Base-by-base conservation (phyloP, 2,888 invertebrate genomes). In the Taenaris catops region DNA sequence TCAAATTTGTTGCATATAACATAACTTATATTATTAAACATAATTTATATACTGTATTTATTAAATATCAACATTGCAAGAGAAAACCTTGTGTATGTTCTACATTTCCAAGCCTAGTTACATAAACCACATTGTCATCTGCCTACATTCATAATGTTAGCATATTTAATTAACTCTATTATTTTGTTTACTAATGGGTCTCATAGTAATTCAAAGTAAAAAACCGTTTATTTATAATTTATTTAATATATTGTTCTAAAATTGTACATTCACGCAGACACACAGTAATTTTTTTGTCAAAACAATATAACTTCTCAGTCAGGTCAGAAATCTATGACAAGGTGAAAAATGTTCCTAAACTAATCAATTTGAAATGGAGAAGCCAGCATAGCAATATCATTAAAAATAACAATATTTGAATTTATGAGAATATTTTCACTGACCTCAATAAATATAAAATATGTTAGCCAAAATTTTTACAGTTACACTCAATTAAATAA, bases 191-290 rank as follows among this genome's bases (percentile, higher is more conserved):
- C n/a, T n/a, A n/a, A n/a, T n/a, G n/a, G n/a, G n/a, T n/a, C n/a
- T n/a, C n/a, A n/a, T n/a, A n/a, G n/a, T n/a, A n/a, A n/a, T n/a
- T n/a, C n/a, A n/a, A n/a, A n/a, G n/a, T n/a, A 12, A 38, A 45
- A 46, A 38, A 24, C 19, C 34, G 18, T 24, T 25, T 26, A 36
- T 25, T 44, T 27, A 50, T 48, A 50, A 50, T 51, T 51, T 47
- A 49, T 48, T 48, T 44, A 44, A 51, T 46, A 73, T 73, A 76
- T 78, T 73, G 65, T 62, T 76, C 81, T 81, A 84, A 81, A 81
- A 75, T 76, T 76, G 66, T 79, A 84, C 83, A 86, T 79, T 78
- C 81, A 83, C 76, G 70, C 83, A 80, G 78, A 80, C 83, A 84
- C 81, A 80, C 75, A 74, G 56, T 67, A 66, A 66, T 67, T 38